Conservation (phyloP, 2,888 invertebrate genomes). For the Phytoseiulus persimilis region DNA sequence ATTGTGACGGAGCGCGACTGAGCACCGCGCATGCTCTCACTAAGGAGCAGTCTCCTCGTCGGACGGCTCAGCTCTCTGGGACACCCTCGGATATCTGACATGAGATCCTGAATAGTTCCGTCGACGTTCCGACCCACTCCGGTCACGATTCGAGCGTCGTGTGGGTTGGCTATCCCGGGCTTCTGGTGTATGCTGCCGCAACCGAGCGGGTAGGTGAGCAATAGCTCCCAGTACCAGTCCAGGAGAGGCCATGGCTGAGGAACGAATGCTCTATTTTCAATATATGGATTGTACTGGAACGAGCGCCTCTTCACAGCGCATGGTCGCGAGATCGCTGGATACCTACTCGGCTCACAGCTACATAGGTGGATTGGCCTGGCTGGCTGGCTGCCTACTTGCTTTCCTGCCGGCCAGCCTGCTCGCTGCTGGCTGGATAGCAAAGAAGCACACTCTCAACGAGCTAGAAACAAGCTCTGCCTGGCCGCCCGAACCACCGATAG, state of each 20-base stretch:
- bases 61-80: too few relatives aligned
- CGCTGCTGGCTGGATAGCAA: background rate
- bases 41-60: too few relatives aligned
- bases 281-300: slow-evolving; percentile 5
- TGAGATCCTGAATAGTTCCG: too few relatives aligned
- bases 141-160: background rate
- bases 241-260: background rate
- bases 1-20: too few relatives aligned
- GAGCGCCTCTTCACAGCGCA: slow-evolving; percentile 5
- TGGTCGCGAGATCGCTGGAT: background rate
- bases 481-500: background rate
- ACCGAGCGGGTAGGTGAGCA: background rate
- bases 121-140: background rate
- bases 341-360: background rate
- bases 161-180: background rate
- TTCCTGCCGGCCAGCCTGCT: background rate
- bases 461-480: background rate
- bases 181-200: background rate
- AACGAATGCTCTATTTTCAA: background rate
- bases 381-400: background rate
- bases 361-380: background rate
- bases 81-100: too few relatives aligned
- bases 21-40: too few relatives aligned
- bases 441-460: background rate
- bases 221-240: background rate